phyloP scores from a whole-genome alignment of 2,797 vertebrate species.

The Acropternis orthonyx region DNA sequence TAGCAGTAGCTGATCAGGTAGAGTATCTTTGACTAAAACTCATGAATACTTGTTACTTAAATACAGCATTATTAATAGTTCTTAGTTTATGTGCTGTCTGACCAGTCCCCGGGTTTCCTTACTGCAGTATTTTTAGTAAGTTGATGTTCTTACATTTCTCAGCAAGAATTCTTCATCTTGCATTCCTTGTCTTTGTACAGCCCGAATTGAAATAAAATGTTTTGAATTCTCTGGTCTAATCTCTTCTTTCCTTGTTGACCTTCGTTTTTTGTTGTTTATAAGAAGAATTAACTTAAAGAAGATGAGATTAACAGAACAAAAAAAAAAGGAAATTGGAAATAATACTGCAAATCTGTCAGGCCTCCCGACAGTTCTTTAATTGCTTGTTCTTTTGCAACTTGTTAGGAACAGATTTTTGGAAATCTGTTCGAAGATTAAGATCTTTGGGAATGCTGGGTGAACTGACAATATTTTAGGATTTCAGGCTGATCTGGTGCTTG shows the following conservation, averaged over 20 bases:
- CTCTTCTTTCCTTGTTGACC: background rate
- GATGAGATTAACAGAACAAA: background rate
- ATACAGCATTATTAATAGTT: background rate
- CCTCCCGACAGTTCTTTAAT: background rate
- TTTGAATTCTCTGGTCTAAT: slow-evolving; percentile 46
- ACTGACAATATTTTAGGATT: background rate
- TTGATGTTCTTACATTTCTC: background rate
- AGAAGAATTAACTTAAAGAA: background rate
- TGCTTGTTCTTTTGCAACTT: background rate
- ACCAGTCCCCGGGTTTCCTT: background rate
- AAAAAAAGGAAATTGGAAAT: background rate
- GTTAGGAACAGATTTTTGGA: background rate
- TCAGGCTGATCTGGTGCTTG: background rate
- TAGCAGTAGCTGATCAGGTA: background rate
- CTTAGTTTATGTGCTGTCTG: background rate
- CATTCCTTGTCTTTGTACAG: background rate
- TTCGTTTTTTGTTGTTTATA: background rate
- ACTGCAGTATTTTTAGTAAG: slow-evolving; percentile 14
- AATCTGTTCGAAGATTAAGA: background rate
- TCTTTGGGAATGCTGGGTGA: background rate
- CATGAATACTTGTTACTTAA: background rate
- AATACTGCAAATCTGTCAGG: background rate
- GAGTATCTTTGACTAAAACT: background rate
- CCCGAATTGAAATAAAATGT: slow-evolving; percentile 26
- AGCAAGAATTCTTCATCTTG: background rate